phyloP scores from a whole-genome alignment of 1,140 invertebrate genomes.

The Gonatopus flavifemur region DNA sequence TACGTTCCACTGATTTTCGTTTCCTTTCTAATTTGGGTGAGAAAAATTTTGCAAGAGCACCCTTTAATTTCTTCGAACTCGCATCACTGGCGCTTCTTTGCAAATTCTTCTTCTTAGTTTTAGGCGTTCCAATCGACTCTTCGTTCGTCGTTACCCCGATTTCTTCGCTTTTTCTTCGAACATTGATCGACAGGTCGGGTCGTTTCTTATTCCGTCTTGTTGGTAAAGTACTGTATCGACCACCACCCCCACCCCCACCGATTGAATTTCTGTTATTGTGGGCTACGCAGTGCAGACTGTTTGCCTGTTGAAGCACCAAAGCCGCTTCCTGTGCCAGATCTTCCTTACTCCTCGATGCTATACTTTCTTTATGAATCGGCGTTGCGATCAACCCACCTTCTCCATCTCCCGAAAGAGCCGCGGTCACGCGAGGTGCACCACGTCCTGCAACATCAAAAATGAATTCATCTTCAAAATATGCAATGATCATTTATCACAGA shows the following conservation, averaged over 20 bases:
- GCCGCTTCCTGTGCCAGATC: constrained; percentile 72
- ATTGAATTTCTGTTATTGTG: constrained; percentile 50
- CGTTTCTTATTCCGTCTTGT: constrained; percentile 57
- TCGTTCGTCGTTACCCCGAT: constrained; percentile 38
- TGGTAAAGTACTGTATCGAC: constrained; percentile 68
- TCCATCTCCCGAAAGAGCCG: constrained; percentile 53
- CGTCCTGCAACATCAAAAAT: constrained; percentile 49
- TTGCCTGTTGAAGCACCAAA: constrained; percentile 66
- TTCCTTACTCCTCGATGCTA: constrained; percentile 64
- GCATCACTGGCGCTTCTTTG: constrained; percentile 72
- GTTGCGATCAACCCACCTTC: constrained; percentile 57
- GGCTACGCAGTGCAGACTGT: constrained; percentile 64
- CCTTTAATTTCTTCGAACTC: constrained; percentile 48
- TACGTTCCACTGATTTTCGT: constrained; percentile 45
- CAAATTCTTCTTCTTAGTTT: constrained; percentile 47
- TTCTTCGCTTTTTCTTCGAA: constrained; percentile 35
- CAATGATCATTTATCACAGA: too few relatives aligned
- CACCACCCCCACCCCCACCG: constrained; percentile 55
- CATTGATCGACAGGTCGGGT: constrained; percentile 48
- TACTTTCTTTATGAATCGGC: constrained; percentile 67
- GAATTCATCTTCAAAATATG: not conserved
- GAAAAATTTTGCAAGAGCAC: constrained; percentile 42
- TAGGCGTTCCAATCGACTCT: constrained; percentile 40
- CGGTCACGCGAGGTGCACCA: constrained; percentile 45
- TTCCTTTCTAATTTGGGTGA: constrained; percentile 48